Base-by-base conservation (phyloP, 2,113 vertebrate species). In the Prochilodus magdalenae region DNA sequence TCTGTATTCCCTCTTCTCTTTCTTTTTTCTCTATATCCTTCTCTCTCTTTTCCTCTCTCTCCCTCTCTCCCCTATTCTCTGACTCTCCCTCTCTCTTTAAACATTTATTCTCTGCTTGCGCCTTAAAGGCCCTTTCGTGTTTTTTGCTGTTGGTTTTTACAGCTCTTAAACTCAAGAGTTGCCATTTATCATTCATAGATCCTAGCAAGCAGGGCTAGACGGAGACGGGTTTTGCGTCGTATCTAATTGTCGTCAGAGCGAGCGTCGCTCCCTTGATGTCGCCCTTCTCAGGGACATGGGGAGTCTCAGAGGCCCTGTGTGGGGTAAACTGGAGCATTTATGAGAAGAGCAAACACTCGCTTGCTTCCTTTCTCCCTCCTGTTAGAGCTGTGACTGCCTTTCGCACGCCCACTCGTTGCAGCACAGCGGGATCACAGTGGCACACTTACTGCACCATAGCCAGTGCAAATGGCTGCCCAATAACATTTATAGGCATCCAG, bases 21-120 rank as follows among this genome's bases (percentile, higher is more conserved):
- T 51, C 55, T 80, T 57, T 62, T 22, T 44, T 51, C 59, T 18
- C 62, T 78, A 13, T 76, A 36, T 59, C 62, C 36, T 4, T 82
- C 66, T 57, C 57, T 44, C 51, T 78, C 87, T 84, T 79, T 83
- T 11, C 40, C 77, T 89, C 87, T 91, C 86, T 83, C 57, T 80
- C 76, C 75, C 80, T 79, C 36, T 29, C 59, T 29, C 59, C 18
- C 20, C 49, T 49, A 76, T 75, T 80, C 83, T 83, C 79, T 83
- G 30, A 83, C 84, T 89, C 83, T 75, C 86, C 85, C 80, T 88
- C 86, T 89, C 94, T 96, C 95, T 96, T 93, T 94, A 96, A 94
- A 95, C 95, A 96, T 97, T 96, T 96, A 95, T 96, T 93, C 90
- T 93, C 91, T 93, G 92, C 91, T 94, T 90, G 90, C 82, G 88